Percentiles rank a stretch among this genome's conserved stretches.
These are phyloP conservation scores for Andrena haemorrhoa DNA, from an alignment of 2,888 invertebrate genomes.

Conservation along the genomic window DNA sequence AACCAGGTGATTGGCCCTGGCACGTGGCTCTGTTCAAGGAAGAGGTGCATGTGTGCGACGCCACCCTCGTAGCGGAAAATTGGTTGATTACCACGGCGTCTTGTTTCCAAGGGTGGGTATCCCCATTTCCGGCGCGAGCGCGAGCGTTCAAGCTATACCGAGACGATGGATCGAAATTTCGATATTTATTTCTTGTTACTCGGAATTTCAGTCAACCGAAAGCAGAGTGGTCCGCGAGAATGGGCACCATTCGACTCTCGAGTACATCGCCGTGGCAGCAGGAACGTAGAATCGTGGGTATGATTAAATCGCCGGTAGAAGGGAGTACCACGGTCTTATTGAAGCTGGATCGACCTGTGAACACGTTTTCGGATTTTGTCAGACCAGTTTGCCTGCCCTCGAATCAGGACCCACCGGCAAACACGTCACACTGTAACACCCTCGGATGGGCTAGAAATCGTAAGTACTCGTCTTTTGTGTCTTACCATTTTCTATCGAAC, in stretches of 20 bases:
- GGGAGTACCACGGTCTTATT: slow-evolving; percentile 94
- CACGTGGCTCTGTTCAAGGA: slow-evolving; percentile 93
- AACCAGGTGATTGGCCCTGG: slow-evolving; percentile 97
- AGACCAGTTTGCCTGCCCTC: slow-evolving; percentile 93
- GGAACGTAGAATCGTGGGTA: slow-evolving; percentile 92
- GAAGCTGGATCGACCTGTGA: slow-evolving; percentile 91
- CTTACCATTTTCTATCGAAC: neutral
- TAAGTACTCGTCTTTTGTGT: slow-evolving; percentile 74
- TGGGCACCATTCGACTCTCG: slow-evolving; percentile 91
- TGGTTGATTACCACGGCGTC: slow-evolving; percentile 96
- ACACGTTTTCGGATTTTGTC: slow-evolving; percentile 92
- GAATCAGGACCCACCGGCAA: slow-evolving; percentile 85
- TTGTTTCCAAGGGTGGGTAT: slow-evolving; percentile 90
- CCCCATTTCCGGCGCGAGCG: neutral
- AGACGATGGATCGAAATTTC: too few relatives aligned
- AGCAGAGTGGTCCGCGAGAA: slow-evolving; percentile 93
- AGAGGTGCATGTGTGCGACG: slow-evolving; percentile 95
- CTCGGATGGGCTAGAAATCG: slow-evolving; percentile 94
- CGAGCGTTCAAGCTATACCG: too few relatives aligned
- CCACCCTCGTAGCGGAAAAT: slow-evolving; percentile 91
- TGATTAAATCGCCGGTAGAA: slow-evolving; percentile 95
- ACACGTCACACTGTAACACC: slow-evolving; percentile 90
- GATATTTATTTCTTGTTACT: neutral
- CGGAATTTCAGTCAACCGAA: slow-evolving; percentile 89
- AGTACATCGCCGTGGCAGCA: slow-evolving; percentile 95